Conservation (phyloP, 2,797 vertebrate genomes). For the Smutsia temminckii region DNA sequence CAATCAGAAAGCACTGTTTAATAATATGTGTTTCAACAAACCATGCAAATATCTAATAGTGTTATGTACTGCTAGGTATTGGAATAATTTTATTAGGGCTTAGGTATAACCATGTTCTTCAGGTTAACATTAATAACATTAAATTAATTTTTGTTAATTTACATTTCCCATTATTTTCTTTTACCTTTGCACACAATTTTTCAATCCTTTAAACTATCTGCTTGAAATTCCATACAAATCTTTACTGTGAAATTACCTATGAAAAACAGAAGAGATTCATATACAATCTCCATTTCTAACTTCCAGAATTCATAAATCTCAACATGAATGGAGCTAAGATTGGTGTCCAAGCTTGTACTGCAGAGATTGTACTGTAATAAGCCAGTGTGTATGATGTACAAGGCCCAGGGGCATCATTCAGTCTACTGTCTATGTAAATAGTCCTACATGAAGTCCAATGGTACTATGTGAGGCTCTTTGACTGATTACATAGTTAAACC, state of each 20-base stretch:
- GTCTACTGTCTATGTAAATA: background rate
- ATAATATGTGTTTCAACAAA: background rate
- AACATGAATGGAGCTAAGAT: background rate
- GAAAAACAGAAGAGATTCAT: constrained; percentile 16
- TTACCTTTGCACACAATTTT: constrained; percentile 10
- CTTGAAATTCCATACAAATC: constrained; percentile 34
- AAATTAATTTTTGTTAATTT: background rate
- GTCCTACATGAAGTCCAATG: background rate
- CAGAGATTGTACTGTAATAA: background rate
- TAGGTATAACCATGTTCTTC: background rate
- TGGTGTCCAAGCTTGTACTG: background rate
- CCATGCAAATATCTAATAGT: background rate
- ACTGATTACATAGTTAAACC: background rate
- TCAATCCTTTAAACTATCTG: background rate
- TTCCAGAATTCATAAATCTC: constrained; percentile 1
- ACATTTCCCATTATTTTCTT: constrained; percentile 6
- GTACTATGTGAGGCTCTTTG: background rate
- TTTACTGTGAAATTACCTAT: constrained; percentile 12
- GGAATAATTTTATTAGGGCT: constrained; percentile 2
- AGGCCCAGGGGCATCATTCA: background rate
- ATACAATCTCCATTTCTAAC: constrained; percentile 1
- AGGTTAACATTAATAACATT: background rate
- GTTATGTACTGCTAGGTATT: background rate
- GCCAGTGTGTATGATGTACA: background rate
- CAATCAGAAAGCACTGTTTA: constrained; percentile 25